Evolutionary conservation across 2,797 vertebrate genomes (phyloP), one percentile per base, ranked within the genome.

Genomic region (Falco biarmicus): DNA sequence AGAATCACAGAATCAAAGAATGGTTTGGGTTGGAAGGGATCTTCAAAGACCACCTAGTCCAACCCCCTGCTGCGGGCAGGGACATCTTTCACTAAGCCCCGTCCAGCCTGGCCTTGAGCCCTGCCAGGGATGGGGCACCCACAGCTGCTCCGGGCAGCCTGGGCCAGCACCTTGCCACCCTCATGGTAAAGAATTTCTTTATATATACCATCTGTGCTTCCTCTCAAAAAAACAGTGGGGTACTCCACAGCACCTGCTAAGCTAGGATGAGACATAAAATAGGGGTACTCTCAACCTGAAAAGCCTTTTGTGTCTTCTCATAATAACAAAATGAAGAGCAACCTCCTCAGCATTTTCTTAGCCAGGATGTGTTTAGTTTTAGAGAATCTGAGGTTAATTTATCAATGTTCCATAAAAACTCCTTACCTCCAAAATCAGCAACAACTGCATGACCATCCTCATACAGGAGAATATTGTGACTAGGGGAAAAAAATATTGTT

Each of bases 401-500:
- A 20, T n/a, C 73, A 83, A 82, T 24, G 45, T 95, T 65, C 41
- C 11, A 53, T 53, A 45, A 90, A 84, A 70, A 7, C 11, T 41
- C 26, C 93, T 97, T 84, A 99, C 99, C 99, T 98, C 99, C 99
- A 96, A 99, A 99, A 97, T 99, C 99, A 73, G 99, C 99, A 77
- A 99, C 99, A 65, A 99, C 99, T 2, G 99, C 99, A 11, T 99
- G 99, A 12, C 99, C 99, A 6, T 99, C 99, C 93, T 99, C 99
- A 88, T 99, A 99, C 14, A 99, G 98, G 95, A 99, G 98, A 93
- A 99, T 99, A 66, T 99, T 99, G 96, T 99, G 99, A 96, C 99
- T 99, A 96, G n/a, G 39, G 4, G 24, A 78, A 95, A 84, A 60
- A 75, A 43, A 21, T 68, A 8, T 8, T 53, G 84, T 63, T 32